Evolutionary conservation across 2,797 vertebrate genomes (phyloP).

Genomic region (Momotus momota): DNA sequence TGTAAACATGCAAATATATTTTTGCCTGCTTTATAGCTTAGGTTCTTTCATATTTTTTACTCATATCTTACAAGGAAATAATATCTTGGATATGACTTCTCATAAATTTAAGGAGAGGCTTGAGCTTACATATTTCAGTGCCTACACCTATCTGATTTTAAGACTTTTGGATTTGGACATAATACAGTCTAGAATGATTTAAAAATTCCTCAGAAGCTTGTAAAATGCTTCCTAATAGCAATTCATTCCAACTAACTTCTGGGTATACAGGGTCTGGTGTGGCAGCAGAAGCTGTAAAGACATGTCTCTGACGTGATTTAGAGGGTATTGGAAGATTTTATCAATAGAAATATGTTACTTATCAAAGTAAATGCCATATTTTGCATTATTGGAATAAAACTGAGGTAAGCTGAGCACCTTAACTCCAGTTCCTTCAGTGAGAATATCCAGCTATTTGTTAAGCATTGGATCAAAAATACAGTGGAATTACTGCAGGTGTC

Average conservation of each 20-base stretch:
- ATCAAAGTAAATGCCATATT: background rate
- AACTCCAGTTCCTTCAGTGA: background rate
- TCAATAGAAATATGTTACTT: background rate
- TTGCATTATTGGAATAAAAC: background rate
- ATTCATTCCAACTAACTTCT: background rate
- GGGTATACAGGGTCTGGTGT: background rate
- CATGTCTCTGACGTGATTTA: background rate
- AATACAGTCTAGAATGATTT: background rate
- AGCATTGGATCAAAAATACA: background rate
- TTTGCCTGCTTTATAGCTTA: conserved; percentile 43
- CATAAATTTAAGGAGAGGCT: conserved; percentile 15
- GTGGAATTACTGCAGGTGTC: background rate
- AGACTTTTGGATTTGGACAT: background rate
- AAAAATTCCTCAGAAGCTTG: conserved; percentile 5
- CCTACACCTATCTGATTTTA: background rate
- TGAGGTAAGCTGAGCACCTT: background rate
- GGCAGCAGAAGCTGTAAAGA: background rate
- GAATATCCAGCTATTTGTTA: background rate
- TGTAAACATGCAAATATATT: conserved; percentile 51
- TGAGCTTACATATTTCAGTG: background rate
- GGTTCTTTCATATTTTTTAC: conserved; percentile 21
- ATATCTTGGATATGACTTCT: background rate
- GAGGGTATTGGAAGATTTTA: background rate
- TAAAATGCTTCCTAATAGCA: conserved; percentile 7
- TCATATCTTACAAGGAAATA: conserved; percentile 18